phyloP scores from a whole-genome alignment of 2,113 vertebrate genomes.

The Petrocephalus microphthalmus region DNA sequence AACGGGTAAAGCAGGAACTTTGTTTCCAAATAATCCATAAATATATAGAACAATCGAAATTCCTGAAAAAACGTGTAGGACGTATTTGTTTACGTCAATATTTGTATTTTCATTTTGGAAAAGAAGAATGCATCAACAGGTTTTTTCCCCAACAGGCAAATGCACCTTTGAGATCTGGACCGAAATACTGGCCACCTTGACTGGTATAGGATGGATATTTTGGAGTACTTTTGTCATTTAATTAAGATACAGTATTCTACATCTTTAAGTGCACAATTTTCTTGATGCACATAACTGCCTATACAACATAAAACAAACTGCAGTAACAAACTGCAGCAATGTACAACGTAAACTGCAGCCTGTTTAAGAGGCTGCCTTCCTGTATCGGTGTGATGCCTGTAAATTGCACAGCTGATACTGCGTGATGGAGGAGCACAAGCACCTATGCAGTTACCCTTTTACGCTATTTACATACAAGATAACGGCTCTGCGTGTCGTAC shows the following conservation, averaged over 20 bases:
- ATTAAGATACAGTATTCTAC: not conserved
- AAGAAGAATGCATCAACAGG: not conserved
- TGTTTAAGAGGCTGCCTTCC: not conserved
- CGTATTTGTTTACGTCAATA: not conserved
- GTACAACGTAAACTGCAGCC: not conserved
- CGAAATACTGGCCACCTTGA: not conserved
- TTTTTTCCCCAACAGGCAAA: not conserved
- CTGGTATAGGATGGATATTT: not conserved
- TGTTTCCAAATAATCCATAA: not conserved
- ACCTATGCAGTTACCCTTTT: not conserved
- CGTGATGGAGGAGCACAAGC: not conserved
- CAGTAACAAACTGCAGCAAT: not conserved
- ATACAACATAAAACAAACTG: no score
- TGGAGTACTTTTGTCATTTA: not conserved
- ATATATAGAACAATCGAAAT: not conserved
- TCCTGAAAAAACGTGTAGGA: not conserved
- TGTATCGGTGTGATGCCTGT: not conserved
- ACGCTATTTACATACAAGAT: slow-evolving; percentile 8
- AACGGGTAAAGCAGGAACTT: not conserved
- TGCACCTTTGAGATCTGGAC: not conserved
- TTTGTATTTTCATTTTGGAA: not conserved
- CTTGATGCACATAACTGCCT: not conserved
- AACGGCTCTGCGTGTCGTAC: not conserved
- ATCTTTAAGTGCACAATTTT: not conserved
- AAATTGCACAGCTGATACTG: not conserved